Evolutionary conservation across 92 coral and sea anemone genomes (phyloP).

Genomic region (Heliopora coerulea): DNA sequence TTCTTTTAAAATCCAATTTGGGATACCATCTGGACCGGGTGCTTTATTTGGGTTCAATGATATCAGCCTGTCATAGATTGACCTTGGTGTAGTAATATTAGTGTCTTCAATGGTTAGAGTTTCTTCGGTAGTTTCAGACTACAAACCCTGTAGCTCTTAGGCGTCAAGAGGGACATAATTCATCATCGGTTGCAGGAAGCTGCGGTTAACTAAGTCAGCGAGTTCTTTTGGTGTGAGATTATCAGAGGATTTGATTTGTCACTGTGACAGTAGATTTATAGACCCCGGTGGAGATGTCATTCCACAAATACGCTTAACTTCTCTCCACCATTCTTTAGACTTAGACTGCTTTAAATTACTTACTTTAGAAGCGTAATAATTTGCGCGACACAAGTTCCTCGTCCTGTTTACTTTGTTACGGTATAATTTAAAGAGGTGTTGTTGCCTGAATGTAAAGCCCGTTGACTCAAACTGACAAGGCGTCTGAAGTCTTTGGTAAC

Average conservation of each 20-base stretch:
- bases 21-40: too few relatives aligned
- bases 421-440: constrained; percentile 1
- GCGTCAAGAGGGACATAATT: too few relatives aligned
- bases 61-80: too few relatives aligned
- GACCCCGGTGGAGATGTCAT: neutral
- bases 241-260: neutral
- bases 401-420: constrained; percentile 27
- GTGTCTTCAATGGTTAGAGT: too few relatives aligned
- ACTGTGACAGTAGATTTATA: neutral
- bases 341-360: constrained; percentile 4
- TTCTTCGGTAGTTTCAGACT: too few relatives aligned
- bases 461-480: neutral
- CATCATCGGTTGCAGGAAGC: too few relatives aligned
- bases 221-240: neutral
- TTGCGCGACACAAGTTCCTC: constrained; percentile 12
- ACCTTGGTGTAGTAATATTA: too few relatives aligned
- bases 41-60: too few relatives aligned
- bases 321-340: constrained; percentile 27
- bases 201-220: neutral
- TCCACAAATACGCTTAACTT: constrained; percentile 26
- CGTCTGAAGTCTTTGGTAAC: neutral
- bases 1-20: too few relatives aligned
- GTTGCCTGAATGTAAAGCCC: constrained; percentile 23
- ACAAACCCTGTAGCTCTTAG: too few relatives aligned
- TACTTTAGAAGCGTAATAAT: constrained; percentile 11